phyloP scores from a whole-genome alignment of 2,113 vertebrate genomes.

The Leptosomus discolor region DNA sequence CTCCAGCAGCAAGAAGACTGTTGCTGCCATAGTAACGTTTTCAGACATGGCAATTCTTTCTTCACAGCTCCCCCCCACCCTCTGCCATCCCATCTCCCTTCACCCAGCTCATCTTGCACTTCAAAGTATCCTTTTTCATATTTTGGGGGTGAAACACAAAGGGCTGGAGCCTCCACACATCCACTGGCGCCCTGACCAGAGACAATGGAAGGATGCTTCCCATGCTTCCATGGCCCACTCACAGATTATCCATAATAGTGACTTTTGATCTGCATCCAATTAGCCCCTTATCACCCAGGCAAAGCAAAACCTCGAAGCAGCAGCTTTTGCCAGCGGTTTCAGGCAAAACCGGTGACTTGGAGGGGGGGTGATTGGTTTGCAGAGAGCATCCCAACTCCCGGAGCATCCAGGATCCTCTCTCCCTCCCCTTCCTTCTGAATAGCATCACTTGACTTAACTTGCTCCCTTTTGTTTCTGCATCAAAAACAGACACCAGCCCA shows the following conservation, averaged over 20 bases:
- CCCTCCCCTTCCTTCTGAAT: background rate
- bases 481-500: background rate
- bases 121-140: background rate
- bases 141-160: background rate
- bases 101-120: background rate
- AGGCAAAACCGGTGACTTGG: background rate
- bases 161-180: rapidly evolving
- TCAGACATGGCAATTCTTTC: background rate
- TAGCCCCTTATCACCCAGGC: background rate
- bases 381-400: background rate
- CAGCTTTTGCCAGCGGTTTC: background rate
- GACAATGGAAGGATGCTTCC: background rate
- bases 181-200: background rate
- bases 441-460: background rate
- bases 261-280: constrained; percentile 21
- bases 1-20: background rate
- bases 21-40: constrained; percentile 20
- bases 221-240: background rate
- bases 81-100: background rate
- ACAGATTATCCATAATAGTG: background rate
- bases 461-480: background rate
- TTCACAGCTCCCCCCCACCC: background rate
- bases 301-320: background rate
- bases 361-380: background rate
- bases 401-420: background rate